These are phyloP conservation scores for Podocnemis expansa DNA, from an alignment of 2,113 vertebrate species.

Conservation along the genomic window DNA sequence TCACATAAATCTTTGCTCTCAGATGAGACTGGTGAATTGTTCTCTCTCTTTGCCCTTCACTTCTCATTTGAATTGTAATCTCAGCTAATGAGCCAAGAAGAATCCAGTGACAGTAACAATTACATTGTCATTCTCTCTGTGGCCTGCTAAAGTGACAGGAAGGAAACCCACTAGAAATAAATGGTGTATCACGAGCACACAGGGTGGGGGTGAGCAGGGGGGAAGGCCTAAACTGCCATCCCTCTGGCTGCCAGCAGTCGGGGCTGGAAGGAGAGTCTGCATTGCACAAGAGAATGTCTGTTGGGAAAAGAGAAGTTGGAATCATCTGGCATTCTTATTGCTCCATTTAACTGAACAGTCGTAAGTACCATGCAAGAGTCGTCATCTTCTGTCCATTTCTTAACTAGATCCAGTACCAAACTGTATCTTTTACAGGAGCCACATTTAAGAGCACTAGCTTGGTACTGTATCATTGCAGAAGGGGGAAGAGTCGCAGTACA, in stretches of 20 bases:
- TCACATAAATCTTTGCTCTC: neutral
- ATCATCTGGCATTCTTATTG: neutral
- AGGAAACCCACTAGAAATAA: fast-evolving
- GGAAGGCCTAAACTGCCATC: fast-evolving
- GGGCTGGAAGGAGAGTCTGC: fast-evolving
- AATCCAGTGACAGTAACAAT: fast-evolving
- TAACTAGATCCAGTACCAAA: fast-evolving
- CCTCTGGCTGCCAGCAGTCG: fast-evolving
- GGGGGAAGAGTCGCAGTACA: neutral
- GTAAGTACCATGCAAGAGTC: neutral
- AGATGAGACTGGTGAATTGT: neutral
- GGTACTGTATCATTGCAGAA: neutral
- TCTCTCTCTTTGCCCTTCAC: neutral
- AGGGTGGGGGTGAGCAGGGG: neutral
- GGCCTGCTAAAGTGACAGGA: neutral
- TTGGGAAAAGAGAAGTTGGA: neutral
- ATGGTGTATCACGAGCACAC: fast-evolving
- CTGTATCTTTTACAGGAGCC: neutral
- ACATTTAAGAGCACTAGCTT: neutral
- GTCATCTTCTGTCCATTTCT: neutral
- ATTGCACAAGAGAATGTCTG: neutral
- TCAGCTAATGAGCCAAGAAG: neutral
- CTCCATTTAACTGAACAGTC: neutral
- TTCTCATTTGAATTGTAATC: neutral
- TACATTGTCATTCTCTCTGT: neutral